Base-by-base conservation (phyloP, 2,113 vertebrate genomes). In the Brevimyrus niger region DNA sequence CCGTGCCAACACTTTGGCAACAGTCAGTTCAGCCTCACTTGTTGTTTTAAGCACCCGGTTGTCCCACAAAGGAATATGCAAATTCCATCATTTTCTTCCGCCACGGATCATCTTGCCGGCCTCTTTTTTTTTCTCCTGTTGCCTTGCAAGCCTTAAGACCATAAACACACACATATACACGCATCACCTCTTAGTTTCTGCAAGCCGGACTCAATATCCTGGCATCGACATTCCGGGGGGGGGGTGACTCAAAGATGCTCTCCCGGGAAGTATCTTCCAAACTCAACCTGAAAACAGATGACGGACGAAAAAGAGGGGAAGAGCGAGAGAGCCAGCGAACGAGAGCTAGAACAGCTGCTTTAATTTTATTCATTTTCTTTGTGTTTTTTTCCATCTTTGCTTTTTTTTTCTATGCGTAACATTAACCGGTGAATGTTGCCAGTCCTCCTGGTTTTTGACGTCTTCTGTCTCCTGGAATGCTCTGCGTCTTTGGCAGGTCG, bases 41-140 rank as follows among this genome's bases (percentile, higher is more conserved):
- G 87, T 91, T 23, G 87, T 88, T 84, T 82, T 90, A 88, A 91
- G 88, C 83, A 13, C 80, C 90, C 92, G 87, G 89, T 84, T 85
- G 87, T n/a, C 91, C 88, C 87, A 87, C 47, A 90, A 91, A 92
- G 92, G 91, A 93, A 93, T 94, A 93, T 92, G 92, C 93, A 94
- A 93, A 91, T 91, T 91, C 89, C 90, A 92, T 92, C 89, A 27
- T 84, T 87, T 76, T 51, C 65, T 89, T 23, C 65, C 35, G 76
- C 73, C 86, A 89, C 38, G 17, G 88, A 88, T 89, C 76, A 31
- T 42, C 69, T 88, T 55, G 44, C 89, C 53, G 87, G 84, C 91
- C 80, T 90, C 88, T 90, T 55, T 19, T 48, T 42, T 84, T 85
- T 50, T 89, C 89, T 86, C 38, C 89, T 88, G 46, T 88, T 90